Percentiles rank a stretch among this genome's conserved stretches.
Conservation (phyloP, 2,113 vertebrate species). For the Parotia lawesii region DNA sequence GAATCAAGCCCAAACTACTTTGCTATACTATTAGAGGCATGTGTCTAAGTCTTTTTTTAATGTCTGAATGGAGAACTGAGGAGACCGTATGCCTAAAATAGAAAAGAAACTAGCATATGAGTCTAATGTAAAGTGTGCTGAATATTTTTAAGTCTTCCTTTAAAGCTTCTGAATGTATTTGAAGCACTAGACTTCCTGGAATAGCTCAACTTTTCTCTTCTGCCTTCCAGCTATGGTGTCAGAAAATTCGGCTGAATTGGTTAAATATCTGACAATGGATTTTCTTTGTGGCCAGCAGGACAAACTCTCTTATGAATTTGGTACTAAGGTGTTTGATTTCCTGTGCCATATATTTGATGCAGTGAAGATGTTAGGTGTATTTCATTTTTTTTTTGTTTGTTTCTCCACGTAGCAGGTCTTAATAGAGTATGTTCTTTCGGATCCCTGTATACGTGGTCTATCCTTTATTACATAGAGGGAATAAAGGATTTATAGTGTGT, state of each 20-base stretch:
- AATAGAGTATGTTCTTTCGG: not conserved
- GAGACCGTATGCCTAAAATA: not conserved
- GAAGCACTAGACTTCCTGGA: not conserved
- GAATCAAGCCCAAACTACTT: not conserved
- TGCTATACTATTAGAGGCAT: not conserved
- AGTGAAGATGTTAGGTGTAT: not conserved
- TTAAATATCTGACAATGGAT: not conserved
- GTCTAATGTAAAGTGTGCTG: fast-evolving
- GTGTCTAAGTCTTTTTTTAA: not conserved
- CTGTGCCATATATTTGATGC: not conserved
- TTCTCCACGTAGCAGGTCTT: not conserved
- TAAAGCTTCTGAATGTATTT: not conserved
- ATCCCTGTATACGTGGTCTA: not conserved
- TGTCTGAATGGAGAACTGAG: not conserved
- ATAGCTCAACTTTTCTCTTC: not conserved
- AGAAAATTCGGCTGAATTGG: not conserved
- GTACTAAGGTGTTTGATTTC: not conserved
- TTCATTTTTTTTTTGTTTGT: not conserved
- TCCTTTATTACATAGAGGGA: not conserved
- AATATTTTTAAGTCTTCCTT: not conserved
- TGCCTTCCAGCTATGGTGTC: not conserved
- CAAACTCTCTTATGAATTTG: not conserved
- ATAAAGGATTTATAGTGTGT: not conserved
- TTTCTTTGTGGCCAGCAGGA: not conserved
- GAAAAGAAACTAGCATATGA: not conserved